phyloP scores from a whole-genome alignment of 2,113 vertebrate species.

The Eulacestoma nigropectus region DNA sequence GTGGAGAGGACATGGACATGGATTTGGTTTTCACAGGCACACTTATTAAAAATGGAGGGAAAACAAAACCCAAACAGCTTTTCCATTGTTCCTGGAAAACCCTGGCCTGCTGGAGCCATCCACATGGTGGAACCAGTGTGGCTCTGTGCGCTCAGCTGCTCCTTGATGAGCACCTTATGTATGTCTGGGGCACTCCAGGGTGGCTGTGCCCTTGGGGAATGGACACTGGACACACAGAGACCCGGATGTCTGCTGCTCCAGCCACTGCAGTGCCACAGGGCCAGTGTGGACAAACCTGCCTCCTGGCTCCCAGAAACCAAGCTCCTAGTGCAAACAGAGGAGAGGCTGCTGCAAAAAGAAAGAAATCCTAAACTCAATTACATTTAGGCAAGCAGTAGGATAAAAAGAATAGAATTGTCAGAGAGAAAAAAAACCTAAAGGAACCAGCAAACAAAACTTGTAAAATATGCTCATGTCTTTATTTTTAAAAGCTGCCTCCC shows the following conservation, averaged over 20 bases:
- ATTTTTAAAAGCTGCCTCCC: neutral
- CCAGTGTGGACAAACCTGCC: neutral
- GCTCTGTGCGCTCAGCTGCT: neutral
- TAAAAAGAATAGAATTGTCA: neutral
- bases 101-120: neutral
- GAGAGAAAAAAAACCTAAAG: neutral
- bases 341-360: neutral
- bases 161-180: accelerated
- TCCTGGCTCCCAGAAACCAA: neutral
- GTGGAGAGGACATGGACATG: neutral
- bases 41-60: neutral
- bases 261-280: neutral
- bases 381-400: neutral
- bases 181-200: neutral
- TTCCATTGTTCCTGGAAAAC: neutral
- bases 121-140: neutral
- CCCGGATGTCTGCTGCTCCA: neutral
- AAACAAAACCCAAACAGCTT: neutral
- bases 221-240: neutral
- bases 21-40: neutral
- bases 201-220: neutral
- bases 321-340: neutral
- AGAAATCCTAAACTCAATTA: neutral
- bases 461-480: neutral
- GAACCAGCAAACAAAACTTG: neutral